These are phyloP conservation scores for Odontamblyopus lacepedii DNA, from an alignment of 2,797 vertebrate species.

Conservation along the genomic window DNA sequence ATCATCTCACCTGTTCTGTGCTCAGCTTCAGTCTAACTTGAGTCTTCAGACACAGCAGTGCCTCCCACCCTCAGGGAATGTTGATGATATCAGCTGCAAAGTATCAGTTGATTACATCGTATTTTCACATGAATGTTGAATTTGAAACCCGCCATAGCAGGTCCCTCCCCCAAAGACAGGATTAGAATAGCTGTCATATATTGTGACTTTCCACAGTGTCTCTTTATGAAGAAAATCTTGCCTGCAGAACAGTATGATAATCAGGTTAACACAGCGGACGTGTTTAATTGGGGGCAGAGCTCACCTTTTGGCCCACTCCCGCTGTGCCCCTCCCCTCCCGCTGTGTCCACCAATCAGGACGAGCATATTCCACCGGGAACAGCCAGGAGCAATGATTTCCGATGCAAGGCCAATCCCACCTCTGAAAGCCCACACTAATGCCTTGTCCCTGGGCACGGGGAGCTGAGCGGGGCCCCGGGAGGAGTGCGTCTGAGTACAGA, in stretches of 20 bases:
- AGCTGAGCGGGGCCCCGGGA: slow-evolving; percentile 64
- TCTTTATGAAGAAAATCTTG: neutral
- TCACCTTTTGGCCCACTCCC: slow-evolving; percentile 37
- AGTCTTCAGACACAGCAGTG: too few species aligned
- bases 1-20: too few species aligned
- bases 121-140: too few species aligned
- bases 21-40: too few species aligned
- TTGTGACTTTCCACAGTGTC: neutral
- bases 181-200: neutral
- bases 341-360: slow-evolving; percentile 61
- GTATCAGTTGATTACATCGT: too few species aligned
- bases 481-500: slow-evolving; percentile 47
- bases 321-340: slow-evolving; percentile 43
- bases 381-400: slow-evolving; percentile 67
- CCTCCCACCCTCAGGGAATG: too few species aligned
- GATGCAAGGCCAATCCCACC: slow-evolving; percentile 66
- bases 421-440: slow-evolving; percentile 72
- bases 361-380: slow-evolving; percentile 50
- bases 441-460: slow-evolving; percentile 53
- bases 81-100: too few species aligned
- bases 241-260: slow-evolving; percentile 5
- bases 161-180: neutral
- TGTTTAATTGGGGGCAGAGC: slow-evolving; percentile 39
- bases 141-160: too few species aligned
- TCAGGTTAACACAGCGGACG: slow-evolving; percentile 13